phyloP scores from a whole-genome alignment of 2,113 vertebrate species.

The Platysteira castanea region DNA sequence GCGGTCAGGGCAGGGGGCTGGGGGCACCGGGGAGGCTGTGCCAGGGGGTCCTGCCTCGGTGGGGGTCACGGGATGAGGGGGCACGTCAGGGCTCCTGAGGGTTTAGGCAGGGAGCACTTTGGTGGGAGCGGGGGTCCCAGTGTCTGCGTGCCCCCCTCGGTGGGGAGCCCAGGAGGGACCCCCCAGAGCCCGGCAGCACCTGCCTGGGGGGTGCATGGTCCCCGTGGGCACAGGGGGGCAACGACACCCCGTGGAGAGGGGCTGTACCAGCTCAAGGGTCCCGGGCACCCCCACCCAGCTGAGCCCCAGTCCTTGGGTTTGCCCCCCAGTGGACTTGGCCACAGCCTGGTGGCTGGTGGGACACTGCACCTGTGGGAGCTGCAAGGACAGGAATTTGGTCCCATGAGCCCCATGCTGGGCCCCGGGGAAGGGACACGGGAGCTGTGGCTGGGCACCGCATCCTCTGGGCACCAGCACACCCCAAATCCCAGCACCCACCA shows the following conservation, averaged over 20 bases:
- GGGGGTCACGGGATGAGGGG: background rate
- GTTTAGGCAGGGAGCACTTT: background rate
- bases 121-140: background rate
- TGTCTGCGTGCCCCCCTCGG: background rate
- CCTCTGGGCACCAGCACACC: background rate
- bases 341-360: fast-evolving
- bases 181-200: background rate
- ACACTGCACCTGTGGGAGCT: background rate
- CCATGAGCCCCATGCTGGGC: background rate
- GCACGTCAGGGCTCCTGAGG: fast-evolving
- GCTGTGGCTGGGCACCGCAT: fast-evolving
- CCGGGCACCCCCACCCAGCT: background rate
- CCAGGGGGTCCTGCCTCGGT: fast-evolving
- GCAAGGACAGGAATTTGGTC: background rate
- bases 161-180: background rate
- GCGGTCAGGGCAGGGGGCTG: background rate
- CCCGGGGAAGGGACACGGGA: fast-evolving
- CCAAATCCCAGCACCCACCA: fast-evolving
- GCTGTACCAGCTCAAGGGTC: background rate
- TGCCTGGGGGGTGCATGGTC: fast-evolving
- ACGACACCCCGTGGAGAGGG: background rate
- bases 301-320: background rate
- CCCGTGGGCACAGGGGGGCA: background rate
- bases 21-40: fast-evolving
- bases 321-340: no score